phyloP scores from a whole-genome alignment of 2,888 invertebrate species.

The Bhutanitis thaidina region DNA sequence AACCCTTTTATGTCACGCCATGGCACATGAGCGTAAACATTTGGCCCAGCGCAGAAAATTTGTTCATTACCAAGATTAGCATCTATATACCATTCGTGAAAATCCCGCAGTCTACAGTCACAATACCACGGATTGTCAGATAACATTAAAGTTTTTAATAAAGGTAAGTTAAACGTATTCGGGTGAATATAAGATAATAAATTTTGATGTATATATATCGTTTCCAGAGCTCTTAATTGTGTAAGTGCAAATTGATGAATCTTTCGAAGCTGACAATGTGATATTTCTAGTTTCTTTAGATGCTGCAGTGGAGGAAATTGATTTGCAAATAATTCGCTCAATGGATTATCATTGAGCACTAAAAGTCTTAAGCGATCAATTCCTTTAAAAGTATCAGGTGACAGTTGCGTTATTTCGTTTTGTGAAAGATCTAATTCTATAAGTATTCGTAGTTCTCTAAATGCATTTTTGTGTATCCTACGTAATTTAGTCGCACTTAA shows the following conservation, averaged over 20 bases:
- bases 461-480: slow-evolving; percentile 88
- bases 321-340: slow-evolving; percentile 83
- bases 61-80: slow-evolving; percentile 88
- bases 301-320: slow-evolving; percentile 91
- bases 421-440: slow-evolving; percentile 92
- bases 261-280: slow-evolving; percentile 85
- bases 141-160: slow-evolving; percentile 87
- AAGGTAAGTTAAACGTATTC: slow-evolving; percentile 65
- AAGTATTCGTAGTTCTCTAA: slow-evolving; percentile 89
- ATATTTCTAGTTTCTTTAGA: slow-evolving; percentile 88
- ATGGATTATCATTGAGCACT: slow-evolving; percentile 89
- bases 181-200: slow-evolving; percentile 83
- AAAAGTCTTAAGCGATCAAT: slow-evolving; percentile 89
- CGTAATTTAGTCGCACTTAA: slow-evolving; percentile 86
- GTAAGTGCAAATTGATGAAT: slow-evolving; percentile 88
- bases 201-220: slow-evolving; percentile 90
- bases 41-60: slow-evolving; percentile 85
- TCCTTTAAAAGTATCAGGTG: slow-evolving; percentile 89
- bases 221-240: slow-evolving; percentile 87
- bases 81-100: slow-evolving; percentile 89
- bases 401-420: slow-evolving; percentile 86
- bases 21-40: slow-evolving; percentile 80
- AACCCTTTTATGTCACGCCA: slow-evolving; percentile 87
- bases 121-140: slow-evolving; percentile 95
- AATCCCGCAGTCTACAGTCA: slow-evolving; percentile 90